phyloP scores from a whole-genome alignment of 2,113 vertebrate genomes.

The Campylomormyrus tamandua region DNA sequence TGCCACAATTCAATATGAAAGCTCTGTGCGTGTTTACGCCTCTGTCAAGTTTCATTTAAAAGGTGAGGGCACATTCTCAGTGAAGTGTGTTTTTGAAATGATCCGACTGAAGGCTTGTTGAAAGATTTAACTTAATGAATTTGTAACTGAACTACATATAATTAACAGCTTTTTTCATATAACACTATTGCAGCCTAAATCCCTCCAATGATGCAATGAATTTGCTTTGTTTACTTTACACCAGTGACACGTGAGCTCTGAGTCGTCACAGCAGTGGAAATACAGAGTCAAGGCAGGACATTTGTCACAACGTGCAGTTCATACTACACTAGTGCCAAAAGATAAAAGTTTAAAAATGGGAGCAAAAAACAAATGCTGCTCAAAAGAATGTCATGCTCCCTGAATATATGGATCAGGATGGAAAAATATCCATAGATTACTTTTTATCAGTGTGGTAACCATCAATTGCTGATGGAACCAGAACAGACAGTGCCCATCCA shows the following conservation, averaged over 20 bases:
- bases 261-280: not conserved
- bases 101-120: constrained; percentile 36
- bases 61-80: constrained; percentile 14
- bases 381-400: not conserved
- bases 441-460: not conserved
- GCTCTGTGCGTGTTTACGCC: not conserved
- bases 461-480: not conserved
- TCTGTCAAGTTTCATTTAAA: not conserved
- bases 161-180: constrained; percentile 45
- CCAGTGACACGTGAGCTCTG: constrained; percentile 28
- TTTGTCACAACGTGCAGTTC: not conserved
- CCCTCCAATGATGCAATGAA: constrained; percentile 46
- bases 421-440: not conserved
- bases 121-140: constrained; percentile 46
- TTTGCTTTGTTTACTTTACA: constrained; percentile 48
- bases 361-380: not conserved
- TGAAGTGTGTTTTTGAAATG: constrained; percentile 30
- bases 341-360: not conserved
- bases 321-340: not conserved
- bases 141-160: constrained; percentile 43
- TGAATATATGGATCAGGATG: not conserved
- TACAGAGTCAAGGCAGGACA: not conserved
- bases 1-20: not conserved
- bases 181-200: constrained; percentile 36
- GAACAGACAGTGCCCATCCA: not conserved